A percentile compares a stretch with the other conserved stretches of the same genome.
phyloP scores from a whole-genome alignment of 2,113 vertebrate species.

The Scopus umbretta region DNA sequence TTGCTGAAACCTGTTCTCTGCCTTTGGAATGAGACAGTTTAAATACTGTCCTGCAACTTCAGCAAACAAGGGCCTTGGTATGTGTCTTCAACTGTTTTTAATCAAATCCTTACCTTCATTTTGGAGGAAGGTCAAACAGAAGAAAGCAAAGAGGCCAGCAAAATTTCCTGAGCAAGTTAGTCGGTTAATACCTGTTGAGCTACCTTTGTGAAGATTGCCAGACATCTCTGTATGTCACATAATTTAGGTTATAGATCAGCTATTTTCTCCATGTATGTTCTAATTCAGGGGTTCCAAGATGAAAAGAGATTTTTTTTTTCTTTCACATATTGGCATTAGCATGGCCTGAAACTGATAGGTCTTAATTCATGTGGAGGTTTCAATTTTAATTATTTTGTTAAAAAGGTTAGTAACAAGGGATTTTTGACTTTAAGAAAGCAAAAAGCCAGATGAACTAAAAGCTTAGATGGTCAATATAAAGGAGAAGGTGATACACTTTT shows the following conservation, averaged over 20 bases:
- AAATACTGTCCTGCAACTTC: neutral
- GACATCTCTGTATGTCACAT: neutral
- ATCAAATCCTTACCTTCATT: neutral
- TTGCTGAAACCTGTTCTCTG: neutral
- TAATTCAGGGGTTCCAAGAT: neutral
- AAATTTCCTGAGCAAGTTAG: neutral
- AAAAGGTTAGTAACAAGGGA: neutral
- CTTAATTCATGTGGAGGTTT: neutral
- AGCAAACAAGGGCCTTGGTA: neutral
- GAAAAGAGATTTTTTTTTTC: neutral
- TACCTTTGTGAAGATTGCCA: neutral
- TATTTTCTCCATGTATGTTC: neutral
- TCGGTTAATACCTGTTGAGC: neutral
- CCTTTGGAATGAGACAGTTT: neutral
- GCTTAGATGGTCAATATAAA: neutral
- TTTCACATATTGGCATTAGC: neutral
- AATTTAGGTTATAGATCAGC: neutral
- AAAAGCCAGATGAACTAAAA: neutral
- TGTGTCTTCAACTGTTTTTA: neutral
- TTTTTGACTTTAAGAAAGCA: neutral
- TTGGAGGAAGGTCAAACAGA: neutral
- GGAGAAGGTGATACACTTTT: neutral
- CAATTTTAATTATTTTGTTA: neutral
- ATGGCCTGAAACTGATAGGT: neutral
- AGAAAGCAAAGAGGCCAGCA: neutral